A percentile compares a stretch with the other conserved stretches of the same genome.
Evolutionary conservation across 2,113 vertebrate genomes (phyloP).

Genomic region (Cyanoliseus patagonus): DNA sequence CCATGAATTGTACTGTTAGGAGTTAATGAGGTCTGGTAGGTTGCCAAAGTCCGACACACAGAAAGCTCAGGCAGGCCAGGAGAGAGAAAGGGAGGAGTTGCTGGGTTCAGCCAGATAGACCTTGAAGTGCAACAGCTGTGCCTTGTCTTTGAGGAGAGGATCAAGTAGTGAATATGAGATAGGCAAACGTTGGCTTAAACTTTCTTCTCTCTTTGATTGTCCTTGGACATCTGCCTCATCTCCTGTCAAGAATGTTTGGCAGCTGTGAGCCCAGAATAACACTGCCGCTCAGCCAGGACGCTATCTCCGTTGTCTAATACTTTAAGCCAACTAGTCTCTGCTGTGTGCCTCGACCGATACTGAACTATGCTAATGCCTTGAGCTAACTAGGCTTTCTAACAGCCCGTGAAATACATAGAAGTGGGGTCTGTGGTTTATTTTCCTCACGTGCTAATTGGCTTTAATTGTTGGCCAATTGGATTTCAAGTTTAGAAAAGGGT

Average conservation of each 20-base stretch:
- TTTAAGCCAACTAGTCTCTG: slow-evolving; percentile 91
- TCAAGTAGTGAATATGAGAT: slow-evolving; percentile 92
- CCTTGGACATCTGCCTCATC: slow-evolving; percentile 98
- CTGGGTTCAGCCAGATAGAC: slow-evolving; percentile 77
- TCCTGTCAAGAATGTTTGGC: slow-evolving; percentile 96
- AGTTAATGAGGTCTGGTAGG: slow-evolving; percentile 66
- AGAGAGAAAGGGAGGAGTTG: slow-evolving; percentile 64
- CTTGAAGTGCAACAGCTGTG: slow-evolving; percentile 94
- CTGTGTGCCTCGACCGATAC: slow-evolving; percentile 72
- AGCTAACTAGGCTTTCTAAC: slow-evolving; percentile 74
- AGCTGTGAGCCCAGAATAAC: slow-evolving; percentile 97
- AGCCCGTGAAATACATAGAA: slow-evolving; percentile 58
- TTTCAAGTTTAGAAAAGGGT: slow-evolving; percentile 85
- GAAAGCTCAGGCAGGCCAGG: slow-evolving; percentile 52
- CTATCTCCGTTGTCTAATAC: slow-evolving; percentile 87
- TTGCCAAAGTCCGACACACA: slow-evolving; percentile 43
- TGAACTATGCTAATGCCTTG: slow-evolving; percentile 85
- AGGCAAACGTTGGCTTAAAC: slow-evolving; percentile 96
- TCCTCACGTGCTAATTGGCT: slow-evolving; percentile 95
- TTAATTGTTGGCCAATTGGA: slow-evolving; percentile 97
- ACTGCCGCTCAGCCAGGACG: slow-evolving; percentile 81
- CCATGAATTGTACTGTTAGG: slow-evolving; percentile 51
- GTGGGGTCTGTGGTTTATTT: slow-evolving; percentile 71
- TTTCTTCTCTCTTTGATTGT: slow-evolving; percentile 96
- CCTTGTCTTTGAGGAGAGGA: slow-evolving; percentile 90